A percentile compares a stretch with the other conserved stretches of the same genome.
Evolutionary conservation across 2,888 invertebrate species (phyloP).

Genomic region (Anagyrus pseudococci): DNA sequence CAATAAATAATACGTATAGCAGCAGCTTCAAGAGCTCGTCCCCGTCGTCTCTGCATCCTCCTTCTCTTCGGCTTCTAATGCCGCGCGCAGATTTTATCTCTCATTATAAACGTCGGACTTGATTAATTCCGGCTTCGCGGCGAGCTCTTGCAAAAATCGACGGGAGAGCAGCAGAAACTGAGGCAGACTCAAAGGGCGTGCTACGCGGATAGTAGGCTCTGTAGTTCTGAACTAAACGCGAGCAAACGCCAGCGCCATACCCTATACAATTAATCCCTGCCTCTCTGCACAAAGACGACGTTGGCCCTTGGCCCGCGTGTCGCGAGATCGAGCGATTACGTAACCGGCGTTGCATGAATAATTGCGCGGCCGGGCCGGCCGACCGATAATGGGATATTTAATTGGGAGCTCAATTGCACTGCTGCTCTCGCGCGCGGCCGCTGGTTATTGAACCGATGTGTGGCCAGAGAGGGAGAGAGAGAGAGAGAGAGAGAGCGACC

Average conservation of each 20-base stretch:
- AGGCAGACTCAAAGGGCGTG: no score
- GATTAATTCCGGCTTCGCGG: slow-evolving; percentile 34
- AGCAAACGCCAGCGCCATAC: no score
- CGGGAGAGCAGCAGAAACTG: no score
- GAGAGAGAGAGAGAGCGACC: no score
- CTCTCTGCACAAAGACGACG: not conserved
- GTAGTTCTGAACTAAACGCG: no score
- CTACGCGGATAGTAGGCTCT: no score
- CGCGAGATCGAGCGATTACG: slow-evolving; percentile 31
- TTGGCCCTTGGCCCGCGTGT: slow-evolving; percentile 3
- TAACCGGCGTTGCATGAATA: slow-evolving; percentile 36
- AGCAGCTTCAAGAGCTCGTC: not conserved
- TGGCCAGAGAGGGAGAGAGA: not conserved
- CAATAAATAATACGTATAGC: slow-evolving; percentile 33
- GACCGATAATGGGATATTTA: slow-evolving; percentile 30
- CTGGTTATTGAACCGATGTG: not conserved
- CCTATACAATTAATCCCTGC: no score
- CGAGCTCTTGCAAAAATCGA: no score
- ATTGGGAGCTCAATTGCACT: slow-evolving; percentile 28
- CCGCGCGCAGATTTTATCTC: slow-evolving; percentile 23
- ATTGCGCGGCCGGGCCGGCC: slow-evolving; percentile 15
- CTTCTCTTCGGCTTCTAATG: not conserved
- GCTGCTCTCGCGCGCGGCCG: not conserved
- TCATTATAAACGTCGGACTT: slow-evolving; percentile 32
- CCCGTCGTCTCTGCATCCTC: not conserved